A percentile compares a stretch with the other conserved stretches of the same genome.
Conservation (phyloP, 2,888 invertebrate genomes). For the Agriopis aurantiaria region DNA sequence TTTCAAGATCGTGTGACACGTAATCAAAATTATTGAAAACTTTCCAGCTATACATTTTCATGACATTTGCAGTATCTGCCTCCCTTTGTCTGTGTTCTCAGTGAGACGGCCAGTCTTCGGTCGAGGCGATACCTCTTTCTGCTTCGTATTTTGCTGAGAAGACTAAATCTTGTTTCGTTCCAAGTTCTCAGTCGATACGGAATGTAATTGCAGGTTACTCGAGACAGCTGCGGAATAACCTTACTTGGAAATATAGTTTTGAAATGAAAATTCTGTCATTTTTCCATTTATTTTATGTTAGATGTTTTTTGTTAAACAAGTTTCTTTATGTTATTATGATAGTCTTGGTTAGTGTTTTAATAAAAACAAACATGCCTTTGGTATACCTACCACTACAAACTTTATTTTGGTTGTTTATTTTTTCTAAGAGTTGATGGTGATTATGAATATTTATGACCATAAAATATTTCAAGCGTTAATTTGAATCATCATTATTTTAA, state of each 20-base stretch:
- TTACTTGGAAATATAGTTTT: constrained; percentile 23
- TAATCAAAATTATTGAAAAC: background rate
- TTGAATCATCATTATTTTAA: too few relatives aligned
- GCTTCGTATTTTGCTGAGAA: constrained; percentile 38
- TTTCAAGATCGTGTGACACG: background rate
- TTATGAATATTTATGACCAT: too few relatives aligned
- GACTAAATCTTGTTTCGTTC: constrained; percentile 43
- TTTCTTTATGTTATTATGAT: background rate
- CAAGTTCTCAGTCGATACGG: constrained; percentile 44
- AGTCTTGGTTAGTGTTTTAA: too few relatives aligned
- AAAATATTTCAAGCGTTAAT: too few relatives aligned
- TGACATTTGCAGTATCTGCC: background rate
- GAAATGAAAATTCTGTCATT: background rate
- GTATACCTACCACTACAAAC: too few relatives aligned
- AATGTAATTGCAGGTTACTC: constrained; percentile 45
- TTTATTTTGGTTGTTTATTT: too few relatives aligned
- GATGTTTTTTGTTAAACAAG: background rate
- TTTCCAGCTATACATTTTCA: background rate
- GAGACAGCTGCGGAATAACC: constrained; percentile 42
- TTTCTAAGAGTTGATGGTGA: too few relatives aligned
- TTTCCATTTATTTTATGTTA: background rate
- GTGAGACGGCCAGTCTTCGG: constrained; percentile 25
- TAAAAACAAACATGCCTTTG: too few relatives aligned
- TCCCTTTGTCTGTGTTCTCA: background rate
- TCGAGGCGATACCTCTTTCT: constrained; percentile 36